These are phyloP conservation scores for Cyanoderma ruficeps DNA, from an alignment of 2,113 vertebrate species.

Conservation along the genomic window DNA sequence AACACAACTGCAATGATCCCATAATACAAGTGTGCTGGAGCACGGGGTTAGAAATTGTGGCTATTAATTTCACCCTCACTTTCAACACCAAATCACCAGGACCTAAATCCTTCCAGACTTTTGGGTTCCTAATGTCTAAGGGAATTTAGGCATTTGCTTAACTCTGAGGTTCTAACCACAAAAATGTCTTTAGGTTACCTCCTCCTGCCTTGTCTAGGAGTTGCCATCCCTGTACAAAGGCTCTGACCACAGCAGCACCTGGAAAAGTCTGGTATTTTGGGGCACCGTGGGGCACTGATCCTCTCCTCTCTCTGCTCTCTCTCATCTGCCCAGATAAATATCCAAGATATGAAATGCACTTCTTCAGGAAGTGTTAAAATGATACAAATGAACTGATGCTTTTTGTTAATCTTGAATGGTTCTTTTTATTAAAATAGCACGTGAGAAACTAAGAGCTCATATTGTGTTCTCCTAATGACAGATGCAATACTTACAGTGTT, in stretches of 20 bases:
- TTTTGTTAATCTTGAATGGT: neutral
- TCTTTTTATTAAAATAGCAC: neutral
- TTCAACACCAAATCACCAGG: neutral
- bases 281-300: neutral
- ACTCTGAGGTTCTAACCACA: neutral
- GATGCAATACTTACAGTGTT: neutral
- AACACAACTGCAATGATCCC: neutral
- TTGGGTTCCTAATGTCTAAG: neutral
- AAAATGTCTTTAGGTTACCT: neutral
- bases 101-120: neutral
- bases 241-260: neutral
- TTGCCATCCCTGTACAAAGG: neutral
- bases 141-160: neutral
- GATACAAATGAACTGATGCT: neutral
- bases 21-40: neutral
- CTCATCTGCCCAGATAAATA: neutral
- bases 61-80: neutral
- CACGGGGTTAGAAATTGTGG: neutral
- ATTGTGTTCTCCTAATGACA: constrained; percentile 23
- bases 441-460: constrained; percentile 9
- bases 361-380: neutral
- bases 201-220: neutral
- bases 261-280: neutral
- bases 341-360: neutral
- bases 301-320: neutral